Evolutionary conservation across 2,888 invertebrate species (phyloP), one percentile per base, ranked within the genome.

Genomic region (Spicauda simplicius): DNA sequence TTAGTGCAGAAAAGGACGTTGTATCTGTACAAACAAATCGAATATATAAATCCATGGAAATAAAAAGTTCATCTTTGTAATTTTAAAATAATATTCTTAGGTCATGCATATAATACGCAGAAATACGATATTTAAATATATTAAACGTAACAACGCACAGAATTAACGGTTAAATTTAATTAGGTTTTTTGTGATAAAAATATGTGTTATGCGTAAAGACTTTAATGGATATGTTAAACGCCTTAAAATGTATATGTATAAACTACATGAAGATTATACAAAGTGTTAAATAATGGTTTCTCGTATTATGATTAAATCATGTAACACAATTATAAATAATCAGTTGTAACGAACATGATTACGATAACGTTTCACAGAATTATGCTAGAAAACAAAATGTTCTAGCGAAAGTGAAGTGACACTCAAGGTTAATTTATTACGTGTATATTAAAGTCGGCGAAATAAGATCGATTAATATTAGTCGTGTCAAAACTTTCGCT

Each of bases 401-500:
- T n/a, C n/a, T n/a, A n/a, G n/a, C n/a, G 41, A 45, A 45, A 45
- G 41, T 45, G 41, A 45, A 45, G n/a, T 45, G 41, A 45, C 41
- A 45, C 14, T 45, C 12, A 45, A 45, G 41, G 41, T 45, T 14
- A 45, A 45, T 45, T 45, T 12, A 45, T 45, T 45, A 45, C 12
- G 33, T 8, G 33, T 33, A 8, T 33, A 33, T 33, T 33, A 33
- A 33, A 4, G 33, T 33, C 33, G 41, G 41, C 41, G 7, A 45
- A 45, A 45, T 45, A 45, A 45, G 41, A 45, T 45, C 12, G 41
- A 45, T 45, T 45, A 45, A 45, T 33, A 8, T 33, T 33, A 33
- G 7, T 33, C 33, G 33, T 33, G 33, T 33, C 33, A n/a, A 12
- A 45, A 45, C 41, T 45, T 45, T 45, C 41, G 41, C 41, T 45